Conservation (phyloP, 2,888 invertebrate genomes). For the Xanthia togata region DNA sequence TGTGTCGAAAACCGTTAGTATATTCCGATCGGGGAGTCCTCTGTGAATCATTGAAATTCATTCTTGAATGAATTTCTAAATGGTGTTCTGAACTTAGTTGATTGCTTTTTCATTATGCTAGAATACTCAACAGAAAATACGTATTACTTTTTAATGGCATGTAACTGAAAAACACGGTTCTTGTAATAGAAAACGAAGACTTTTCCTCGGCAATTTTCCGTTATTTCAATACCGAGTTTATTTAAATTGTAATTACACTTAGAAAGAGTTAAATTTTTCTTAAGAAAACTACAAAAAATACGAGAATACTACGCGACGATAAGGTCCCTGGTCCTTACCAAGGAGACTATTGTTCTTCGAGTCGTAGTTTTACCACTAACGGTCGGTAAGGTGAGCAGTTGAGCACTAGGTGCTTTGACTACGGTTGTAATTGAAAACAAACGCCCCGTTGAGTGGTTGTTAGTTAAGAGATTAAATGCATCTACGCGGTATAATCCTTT, state of each 20-base stretch:
- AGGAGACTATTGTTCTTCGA: not conserved
- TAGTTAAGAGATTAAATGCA: slow-evolving; percentile 54
- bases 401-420: slow-evolving; percentile 35
- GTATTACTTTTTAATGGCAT: slow-evolving; percentile 19
- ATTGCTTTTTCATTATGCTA: slow-evolving; percentile 44
- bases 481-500: slow-evolving; percentile 16
- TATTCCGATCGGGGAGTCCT: slow-evolving; percentile 44
- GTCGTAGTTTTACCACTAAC: slow-evolving; percentile 33
- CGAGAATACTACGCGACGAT: not conserved
- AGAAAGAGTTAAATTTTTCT: not conserved
- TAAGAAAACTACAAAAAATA: not conserved
- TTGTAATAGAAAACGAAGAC: slow-evolving; percentile 2
- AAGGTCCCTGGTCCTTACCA: no score
- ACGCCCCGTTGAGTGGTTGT: slow-evolving; percentile 32
- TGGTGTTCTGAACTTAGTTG: slow-evolving; percentile 13
- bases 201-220: not conserved
- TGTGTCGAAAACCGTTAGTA: slow-evolving; percentile 64
- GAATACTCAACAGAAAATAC: slow-evolving; percentile 8
- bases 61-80: slow-evolving; percentile 40
- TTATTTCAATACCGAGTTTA: not conserved
- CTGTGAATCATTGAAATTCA: slow-evolving; percentile 50
- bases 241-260: not conserved
- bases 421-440: slow-evolving; percentile 54
- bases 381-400: not conserved
- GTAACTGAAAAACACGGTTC: slow-evolving; percentile 14